Evolutionary conservation across 2,797 vertebrate species (phyloP).

Genomic region (Natrix natrix): DNA sequence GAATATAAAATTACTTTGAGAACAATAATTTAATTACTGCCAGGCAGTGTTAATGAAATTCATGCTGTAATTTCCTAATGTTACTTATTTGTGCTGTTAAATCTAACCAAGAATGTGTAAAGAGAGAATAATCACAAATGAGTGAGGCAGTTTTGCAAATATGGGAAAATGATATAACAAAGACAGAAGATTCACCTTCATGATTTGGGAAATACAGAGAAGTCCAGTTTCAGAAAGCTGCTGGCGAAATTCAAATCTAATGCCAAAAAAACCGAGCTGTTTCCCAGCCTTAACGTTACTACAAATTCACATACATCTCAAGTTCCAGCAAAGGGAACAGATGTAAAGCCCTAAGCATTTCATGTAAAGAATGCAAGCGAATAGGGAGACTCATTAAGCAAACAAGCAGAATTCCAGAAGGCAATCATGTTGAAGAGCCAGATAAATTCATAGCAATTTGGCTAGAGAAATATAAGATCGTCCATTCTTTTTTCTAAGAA

Average conservation of each 20-base stretch:
- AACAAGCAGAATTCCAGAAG: background rate
- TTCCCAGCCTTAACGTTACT: background rate
- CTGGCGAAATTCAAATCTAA: background rate
- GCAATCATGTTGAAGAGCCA: background rate
- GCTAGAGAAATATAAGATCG: background rate
- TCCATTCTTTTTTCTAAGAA: no score
- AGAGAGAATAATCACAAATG: background rate
- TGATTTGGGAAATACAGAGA: conserved; percentile 41
- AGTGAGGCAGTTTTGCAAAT: background rate
- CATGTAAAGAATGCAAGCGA: background rate
- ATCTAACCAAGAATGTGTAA: no score
- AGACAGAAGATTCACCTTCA: conserved; percentile 28
- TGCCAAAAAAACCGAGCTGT: background rate
- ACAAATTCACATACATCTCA: background rate
- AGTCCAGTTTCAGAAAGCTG: conserved; percentile 6
- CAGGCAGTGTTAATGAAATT: conserved; percentile 18
- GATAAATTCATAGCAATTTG: background rate
- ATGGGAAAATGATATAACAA: background rate
- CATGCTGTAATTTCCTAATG: conserved; percentile 27
- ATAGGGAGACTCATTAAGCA: background rate
- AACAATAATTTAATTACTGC: no score
- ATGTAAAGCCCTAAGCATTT: background rate
- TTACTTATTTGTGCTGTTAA: conserved; percentile 48
- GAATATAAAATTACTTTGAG: background rate
- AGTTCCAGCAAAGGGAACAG: background rate